phyloP scores from a whole-genome alignment of 1,140 invertebrate genomes.

The Anadara kagoshimensis region DNA sequence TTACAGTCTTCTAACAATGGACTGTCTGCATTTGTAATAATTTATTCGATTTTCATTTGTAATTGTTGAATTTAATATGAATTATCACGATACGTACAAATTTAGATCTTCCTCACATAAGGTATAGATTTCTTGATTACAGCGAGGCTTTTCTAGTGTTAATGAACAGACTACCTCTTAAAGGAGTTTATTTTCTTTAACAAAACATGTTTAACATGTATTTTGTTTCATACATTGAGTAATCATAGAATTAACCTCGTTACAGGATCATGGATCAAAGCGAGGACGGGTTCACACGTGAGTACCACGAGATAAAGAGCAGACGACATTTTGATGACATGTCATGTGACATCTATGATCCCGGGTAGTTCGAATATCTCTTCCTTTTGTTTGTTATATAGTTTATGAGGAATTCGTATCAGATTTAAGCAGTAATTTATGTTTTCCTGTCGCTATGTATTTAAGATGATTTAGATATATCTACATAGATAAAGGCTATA shows the following conservation, averaged over 20 bases:
- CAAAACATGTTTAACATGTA: slow-evolving; percentile 22
- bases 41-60: too few species aligned
- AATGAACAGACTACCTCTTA: too few species aligned
- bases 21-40: too few species aligned
- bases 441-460: slow-evolving; percentile 27
- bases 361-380: slow-evolving; percentile 34
- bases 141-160: too few species aligned
- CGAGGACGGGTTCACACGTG: slow-evolving; percentile 20
- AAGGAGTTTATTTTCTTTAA: too few species aligned
- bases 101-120: too few species aligned
- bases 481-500: too few species aligned
- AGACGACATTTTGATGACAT: slow-evolving; percentile 34
- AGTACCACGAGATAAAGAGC: slow-evolving; percentile 24
- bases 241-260: slow-evolving; percentile 17
- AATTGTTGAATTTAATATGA: too few species aligned
- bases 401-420: slow-evolving; percentile 24
- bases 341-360: slow-evolving; percentile 34
- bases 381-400: slow-evolving; percentile 27
- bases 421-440: slow-evolving; percentile 30
- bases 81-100: too few species aligned
- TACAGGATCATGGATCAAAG: slow-evolving; percentile 35
- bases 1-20: too few species aligned
- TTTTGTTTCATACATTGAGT: slow-evolving; percentile 13
- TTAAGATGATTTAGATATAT: slow-evolving; percentile 17
- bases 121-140: too few species aligned